Conservation (phyloP, 1,140 invertebrate species). For the Harlomillsia oculata region DNA sequence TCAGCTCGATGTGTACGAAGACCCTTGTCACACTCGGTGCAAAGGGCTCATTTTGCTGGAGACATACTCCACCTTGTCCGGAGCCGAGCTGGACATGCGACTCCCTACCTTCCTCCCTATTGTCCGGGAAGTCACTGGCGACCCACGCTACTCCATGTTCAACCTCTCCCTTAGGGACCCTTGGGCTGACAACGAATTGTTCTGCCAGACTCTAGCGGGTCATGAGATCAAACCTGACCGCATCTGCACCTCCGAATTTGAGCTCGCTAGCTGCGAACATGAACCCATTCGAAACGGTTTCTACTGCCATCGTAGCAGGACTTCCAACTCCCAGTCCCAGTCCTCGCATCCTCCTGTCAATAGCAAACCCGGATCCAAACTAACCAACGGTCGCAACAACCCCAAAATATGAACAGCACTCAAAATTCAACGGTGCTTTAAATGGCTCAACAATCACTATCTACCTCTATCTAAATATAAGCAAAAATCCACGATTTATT, state of each 20-base stretch:
- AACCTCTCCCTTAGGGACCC: constrained; percentile 85
- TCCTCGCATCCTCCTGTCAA: no score
- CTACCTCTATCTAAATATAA: no score
- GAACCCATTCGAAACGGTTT: background rate
- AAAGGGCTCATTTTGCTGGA: constrained; percentile 83
- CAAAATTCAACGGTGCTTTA: no score
- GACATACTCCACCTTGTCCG: constrained; percentile 78
- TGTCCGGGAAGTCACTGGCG: constrained; percentile 80
- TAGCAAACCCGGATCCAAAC: no score
- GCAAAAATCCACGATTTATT: no score
- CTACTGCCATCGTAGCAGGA: no score
- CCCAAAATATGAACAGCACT: no score
- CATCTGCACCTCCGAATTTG: constrained; percentile 1
- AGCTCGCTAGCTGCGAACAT: background rate
- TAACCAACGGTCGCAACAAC: no score
- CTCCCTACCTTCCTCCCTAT: constrained; percentile 81
- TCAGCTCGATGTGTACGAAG: constrained; percentile 54
- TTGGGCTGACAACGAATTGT: constrained; percentile 77
- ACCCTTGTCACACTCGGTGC: constrained; percentile 51
- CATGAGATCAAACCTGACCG: background rate
- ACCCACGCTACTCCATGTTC: constrained; percentile 94
- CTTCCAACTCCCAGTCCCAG: no score
- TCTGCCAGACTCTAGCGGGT: constrained; percentile 50
- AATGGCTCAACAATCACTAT: no score
- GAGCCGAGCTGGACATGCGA: constrained; percentile 57